Conservation (phyloP, 2,888 invertebrate species). For the Hofmannophila pseudospretella region DNA sequence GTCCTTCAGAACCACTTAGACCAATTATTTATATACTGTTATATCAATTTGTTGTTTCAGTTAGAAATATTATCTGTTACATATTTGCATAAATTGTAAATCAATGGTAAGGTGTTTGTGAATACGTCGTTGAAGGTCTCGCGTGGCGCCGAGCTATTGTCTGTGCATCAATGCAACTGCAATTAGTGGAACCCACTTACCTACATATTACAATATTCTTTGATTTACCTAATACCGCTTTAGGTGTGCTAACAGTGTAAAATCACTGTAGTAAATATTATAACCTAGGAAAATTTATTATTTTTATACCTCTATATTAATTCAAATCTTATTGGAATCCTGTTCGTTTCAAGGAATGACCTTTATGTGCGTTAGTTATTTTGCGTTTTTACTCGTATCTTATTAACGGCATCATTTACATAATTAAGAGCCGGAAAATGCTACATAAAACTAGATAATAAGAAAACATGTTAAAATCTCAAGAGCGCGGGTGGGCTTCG, state of each 20-base stretch:
- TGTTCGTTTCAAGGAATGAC: background rate
- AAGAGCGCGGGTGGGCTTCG: slow-evolving; percentile 66
- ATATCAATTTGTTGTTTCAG: slow-evolving; percentile 52
- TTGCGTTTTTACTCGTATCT: too few relatives aligned
- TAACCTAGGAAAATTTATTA: too few relatives aligned
- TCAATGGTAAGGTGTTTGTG: slow-evolving; percentile 40
- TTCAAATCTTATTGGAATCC: slow-evolving; percentile 12
- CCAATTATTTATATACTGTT: slow-evolving; percentile 47
- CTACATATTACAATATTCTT: slow-evolving; percentile 29
- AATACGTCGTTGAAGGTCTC: slow-evolving; percentile 45
- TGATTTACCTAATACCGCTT: slow-evolving; percentile 12
- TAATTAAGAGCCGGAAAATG: background rate
- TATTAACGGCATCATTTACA: background rate
- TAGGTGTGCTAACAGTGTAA: slow-evolving; percentile 6
- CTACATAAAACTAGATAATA: background rate
- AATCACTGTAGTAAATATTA: too few relatives aligned
- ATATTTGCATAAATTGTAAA: slow-evolving; percentile 37
- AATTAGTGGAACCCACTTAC: slow-evolving; percentile 38
- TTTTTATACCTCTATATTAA: background rate
- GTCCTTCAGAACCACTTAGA: slow-evolving; percentile 60
- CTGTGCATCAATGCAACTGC: slow-evolving; percentile 38
- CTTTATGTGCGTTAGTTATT: too few relatives aligned
- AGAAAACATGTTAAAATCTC: slow-evolving; percentile 4
- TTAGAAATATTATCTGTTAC: background rate
- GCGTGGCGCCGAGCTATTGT: slow-evolving; percentile 31